Conservation (phyloP, 2,888 invertebrate species). For the Orchesella flavescens region DNA sequence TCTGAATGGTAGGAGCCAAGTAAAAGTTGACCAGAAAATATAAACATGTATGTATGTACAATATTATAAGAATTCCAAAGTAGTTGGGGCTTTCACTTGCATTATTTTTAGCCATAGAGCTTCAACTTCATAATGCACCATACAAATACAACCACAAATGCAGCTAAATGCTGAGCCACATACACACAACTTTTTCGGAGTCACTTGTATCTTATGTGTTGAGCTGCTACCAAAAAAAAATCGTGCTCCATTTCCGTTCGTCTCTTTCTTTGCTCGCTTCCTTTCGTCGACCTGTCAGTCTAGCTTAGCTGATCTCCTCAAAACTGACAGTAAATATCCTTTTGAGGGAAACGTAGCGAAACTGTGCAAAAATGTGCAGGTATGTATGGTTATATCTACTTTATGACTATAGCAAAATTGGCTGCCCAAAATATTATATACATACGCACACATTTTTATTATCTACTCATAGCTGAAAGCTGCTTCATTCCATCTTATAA, state of each 20-base stretch:
- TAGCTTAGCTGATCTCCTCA: constrained; percentile 55
- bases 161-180: background rate
- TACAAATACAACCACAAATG: no score
- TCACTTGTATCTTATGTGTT: background rate
- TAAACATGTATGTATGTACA: background rate
- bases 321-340: constrained; percentile 62
- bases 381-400: background rate
- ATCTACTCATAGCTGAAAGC: no score
- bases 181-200: background rate
- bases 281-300: constrained; percentile 48
- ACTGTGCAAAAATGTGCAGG: constrained; percentile 25
- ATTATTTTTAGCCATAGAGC: no score
- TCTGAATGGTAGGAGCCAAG: constrained; percentile 2
- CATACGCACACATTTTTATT: background rate
- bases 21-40: constrained; percentile 7
- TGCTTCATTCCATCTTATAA: constrained; percentile 17
- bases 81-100: no score
- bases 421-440: background rate
- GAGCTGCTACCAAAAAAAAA: background rate
- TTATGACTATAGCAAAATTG: no score
- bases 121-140: no score
- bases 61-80: background rate
- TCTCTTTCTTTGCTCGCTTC: constrained; percentile 11
- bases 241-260: constrained; percentile 55
- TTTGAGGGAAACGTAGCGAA: constrained; percentile 41